Evolutionary conservation across 2,888 invertebrate genomes (phyloP).

Genomic region (Cataglyphis cursor): DNA sequence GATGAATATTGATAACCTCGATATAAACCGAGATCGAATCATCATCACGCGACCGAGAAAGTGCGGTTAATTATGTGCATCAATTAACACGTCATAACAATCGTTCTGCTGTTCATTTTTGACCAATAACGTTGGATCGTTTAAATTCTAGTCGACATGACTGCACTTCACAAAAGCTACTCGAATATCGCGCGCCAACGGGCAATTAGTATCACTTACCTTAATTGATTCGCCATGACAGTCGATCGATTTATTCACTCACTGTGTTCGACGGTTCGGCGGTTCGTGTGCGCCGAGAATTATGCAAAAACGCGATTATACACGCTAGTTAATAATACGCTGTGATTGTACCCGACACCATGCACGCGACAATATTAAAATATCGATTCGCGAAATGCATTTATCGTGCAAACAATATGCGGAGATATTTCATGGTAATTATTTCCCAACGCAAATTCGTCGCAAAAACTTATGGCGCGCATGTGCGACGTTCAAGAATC

Average conservation of each 20-base stretch:
- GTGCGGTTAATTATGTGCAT: constrained; percentile 37
- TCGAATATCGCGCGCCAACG: not conserved
- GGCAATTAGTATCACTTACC: constrained; percentile 13
- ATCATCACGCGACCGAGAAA: constrained; percentile 17
- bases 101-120: constrained; percentile 22
- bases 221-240: constrained; percentile 24
- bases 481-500: not conserved
- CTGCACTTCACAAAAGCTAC: not conserved
- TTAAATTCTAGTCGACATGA: constrained; percentile 26
- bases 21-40: constrained; percentile 1
- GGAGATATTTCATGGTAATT: not conserved
- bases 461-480: not conserved
- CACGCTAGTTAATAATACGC: not conserved
- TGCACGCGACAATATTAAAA: not conserved
- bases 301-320: not conserved
- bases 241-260: not conserved
- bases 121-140: not conserved
- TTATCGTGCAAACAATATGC: not conserved
- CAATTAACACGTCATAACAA: constrained; percentile 34
- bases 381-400: not conserved
- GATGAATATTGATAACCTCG: constrained; percentile 15
- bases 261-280: not conserved
- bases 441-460: not conserved
- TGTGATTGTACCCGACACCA: not conserved
- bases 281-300: not conserved